Percentiles rank a stretch among this genome's conserved stretches.
These are phyloP conservation scores for Lipotes vexillifer DNA, from an alignment of 2,113 vertebrate species.

Conservation along the genomic window DNA sequence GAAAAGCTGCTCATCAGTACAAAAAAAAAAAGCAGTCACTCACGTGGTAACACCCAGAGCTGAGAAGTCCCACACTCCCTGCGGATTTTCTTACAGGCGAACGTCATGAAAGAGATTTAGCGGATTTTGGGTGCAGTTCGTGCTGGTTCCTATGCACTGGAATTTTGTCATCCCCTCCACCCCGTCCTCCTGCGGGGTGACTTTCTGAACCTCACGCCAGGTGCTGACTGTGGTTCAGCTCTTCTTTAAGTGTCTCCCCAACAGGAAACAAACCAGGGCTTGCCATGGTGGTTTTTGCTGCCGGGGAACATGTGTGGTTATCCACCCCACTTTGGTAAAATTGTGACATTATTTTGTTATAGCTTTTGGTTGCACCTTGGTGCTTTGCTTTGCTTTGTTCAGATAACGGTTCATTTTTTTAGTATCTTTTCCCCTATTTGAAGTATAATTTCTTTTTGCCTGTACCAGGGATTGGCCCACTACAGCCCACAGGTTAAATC, in stretches of 20 bases:
- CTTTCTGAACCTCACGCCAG: neutral
- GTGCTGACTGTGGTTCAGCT: neutral
- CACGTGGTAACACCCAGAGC: neutral
- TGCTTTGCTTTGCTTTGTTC: neutral
- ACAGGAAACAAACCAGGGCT: neutral
- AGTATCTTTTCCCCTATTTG: neutral
- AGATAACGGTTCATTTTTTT: neutral
- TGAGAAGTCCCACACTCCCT: neutral
- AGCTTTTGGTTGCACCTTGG: neutral
- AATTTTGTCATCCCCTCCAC: neutral
- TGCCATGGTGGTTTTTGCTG: neutral
- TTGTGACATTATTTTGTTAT: neutral
- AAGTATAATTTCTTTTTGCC: neutral
- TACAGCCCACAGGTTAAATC: neutral
- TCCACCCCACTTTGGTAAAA: neutral
- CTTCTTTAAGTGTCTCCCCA: neutral
- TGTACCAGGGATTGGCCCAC: neutral
- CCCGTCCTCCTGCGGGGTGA: neutral
- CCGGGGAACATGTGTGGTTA: accelerated
- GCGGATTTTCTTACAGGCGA: neutral
- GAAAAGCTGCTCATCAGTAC: neutral
- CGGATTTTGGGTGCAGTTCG: neutral
- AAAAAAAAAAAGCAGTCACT: neutral
- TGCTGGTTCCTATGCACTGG: neutral
- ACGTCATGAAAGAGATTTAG: neutral